phyloP scores from a whole-genome alignment of 2,797 vertebrate species.

The Molossus alvarezi region DNA sequence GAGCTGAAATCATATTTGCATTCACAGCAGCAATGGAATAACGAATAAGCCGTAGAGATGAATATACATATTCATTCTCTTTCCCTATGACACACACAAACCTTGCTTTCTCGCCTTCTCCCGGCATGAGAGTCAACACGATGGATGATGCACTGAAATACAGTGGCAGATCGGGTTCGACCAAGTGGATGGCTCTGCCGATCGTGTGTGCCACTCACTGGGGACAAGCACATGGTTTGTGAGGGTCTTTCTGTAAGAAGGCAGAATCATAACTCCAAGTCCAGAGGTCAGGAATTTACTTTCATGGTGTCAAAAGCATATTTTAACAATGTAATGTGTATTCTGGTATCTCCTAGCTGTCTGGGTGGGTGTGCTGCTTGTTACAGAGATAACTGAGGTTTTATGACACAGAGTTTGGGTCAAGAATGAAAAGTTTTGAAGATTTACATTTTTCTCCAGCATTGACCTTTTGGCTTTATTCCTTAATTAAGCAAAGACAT shows the following conservation, averaged over 20 bases:
- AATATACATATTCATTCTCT: conserved; percentile 25
- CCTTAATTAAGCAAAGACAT: conserved; percentile 90
- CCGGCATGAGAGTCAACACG: neutral
- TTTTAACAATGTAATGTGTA: conserved; percentile 78
- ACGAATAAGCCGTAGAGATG: conserved; percentile 50
- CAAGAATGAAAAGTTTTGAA: conserved; percentile 90
- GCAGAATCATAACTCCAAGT: conserved; percentile 73
- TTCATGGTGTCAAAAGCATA: conserved; percentile 79
- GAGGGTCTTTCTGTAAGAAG: conserved; percentile 66
- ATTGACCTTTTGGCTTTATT: conserved; percentile 92
- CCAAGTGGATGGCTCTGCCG: neutral
- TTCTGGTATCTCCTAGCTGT: conserved; percentile 73
- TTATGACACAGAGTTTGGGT: conserved; percentile 89
- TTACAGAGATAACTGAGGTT: conserved; percentile 82
- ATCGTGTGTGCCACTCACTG: neutral
- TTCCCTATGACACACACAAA: neutral
- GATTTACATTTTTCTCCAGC: conserved; percentile 91
- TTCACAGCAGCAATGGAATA: conserved; percentile 73
- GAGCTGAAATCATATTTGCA: conserved; percentile 80
- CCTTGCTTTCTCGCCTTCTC: neutral
- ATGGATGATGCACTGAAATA: neutral
- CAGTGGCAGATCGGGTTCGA: neutral
- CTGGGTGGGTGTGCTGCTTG: conserved; percentile 71
- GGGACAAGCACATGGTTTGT: conserved; percentile 56
- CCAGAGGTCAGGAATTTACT: conserved; percentile 78